These are phyloP conservation scores for Anoura caudifer DNA, from an alignment of 2,113 vertebrate genomes.

Conservation along the genomic window DNA sequence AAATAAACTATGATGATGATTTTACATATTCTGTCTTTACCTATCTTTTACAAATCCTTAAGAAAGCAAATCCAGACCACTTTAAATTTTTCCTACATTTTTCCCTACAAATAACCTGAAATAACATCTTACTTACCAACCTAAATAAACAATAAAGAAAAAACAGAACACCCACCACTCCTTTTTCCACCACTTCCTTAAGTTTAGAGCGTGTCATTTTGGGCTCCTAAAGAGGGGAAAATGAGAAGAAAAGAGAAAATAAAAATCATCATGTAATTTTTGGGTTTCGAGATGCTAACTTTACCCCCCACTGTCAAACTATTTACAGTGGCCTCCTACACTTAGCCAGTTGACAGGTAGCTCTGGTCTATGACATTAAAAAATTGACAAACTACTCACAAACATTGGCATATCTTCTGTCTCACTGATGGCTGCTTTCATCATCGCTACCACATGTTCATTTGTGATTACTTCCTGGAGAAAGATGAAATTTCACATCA, in stretches of 20 bases:
- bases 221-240: slow-evolving; percentile 85
- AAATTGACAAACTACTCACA: slow-evolving; percentile 83
- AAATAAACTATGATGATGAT: neutral
- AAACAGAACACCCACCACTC: slow-evolving; percentile 86
- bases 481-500: slow-evolving; percentile 43
- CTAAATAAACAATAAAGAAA: neutral
- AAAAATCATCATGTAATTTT: neutral
- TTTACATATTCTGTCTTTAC: neutral
- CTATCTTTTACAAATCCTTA: neutral
- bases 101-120: neutral
- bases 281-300: neutral
- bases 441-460: slow-evolving; percentile 96
- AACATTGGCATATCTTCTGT: slow-evolving; percentile 93
- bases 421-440: slow-evolving; percentile 96
- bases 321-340: neutral
- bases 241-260: neutral
- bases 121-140: neutral
- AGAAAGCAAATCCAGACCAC: neutral
- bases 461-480: slow-evolving; percentile 96
- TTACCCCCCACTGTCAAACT: neutral
- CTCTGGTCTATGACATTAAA: neutral
- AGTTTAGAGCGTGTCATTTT: slow-evolving; percentile 99
- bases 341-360: neutral
- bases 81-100: neutral
- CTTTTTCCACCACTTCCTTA: slow-evolving; percentile 93